phyloP scores from a whole-genome alignment of 1,140 invertebrate genomes.

The Cephus cinctus region DNA sequence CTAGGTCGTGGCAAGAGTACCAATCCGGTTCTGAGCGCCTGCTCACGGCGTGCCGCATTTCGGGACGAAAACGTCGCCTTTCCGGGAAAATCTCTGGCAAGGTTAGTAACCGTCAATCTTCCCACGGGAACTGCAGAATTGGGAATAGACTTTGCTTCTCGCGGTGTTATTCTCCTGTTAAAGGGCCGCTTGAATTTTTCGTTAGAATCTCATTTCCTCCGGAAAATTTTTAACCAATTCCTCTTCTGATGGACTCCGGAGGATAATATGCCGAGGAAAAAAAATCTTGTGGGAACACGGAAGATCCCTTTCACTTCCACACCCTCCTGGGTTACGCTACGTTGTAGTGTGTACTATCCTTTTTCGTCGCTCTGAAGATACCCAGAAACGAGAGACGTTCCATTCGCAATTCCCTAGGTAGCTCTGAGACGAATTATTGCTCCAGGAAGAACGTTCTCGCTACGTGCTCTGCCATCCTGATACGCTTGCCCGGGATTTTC shows the following conservation, averaged over 20 bases:
- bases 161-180: slow-evolving; percentile 31
- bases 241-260: too few relatives aligned
- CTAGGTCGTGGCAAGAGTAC: slow-evolving; percentile 27
- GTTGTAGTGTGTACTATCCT: too few relatives aligned
- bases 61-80: slow-evolving; percentile 29
- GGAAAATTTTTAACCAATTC: too few relatives aligned
- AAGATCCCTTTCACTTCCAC: too few relatives aligned
- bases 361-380: too few relatives aligned
- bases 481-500: background rate
- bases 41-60: slow-evolving; percentile 22
- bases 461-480: background rate
- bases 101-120: slow-evolving; percentile 4
- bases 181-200: slow-evolving; percentile 38
- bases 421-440: background rate
- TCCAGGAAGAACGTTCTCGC: background rate
- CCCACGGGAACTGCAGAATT: slow-evolving; percentile 31
- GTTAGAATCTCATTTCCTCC: slow-evolving; percentile 34
- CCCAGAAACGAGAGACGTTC: too few relatives aligned
- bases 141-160: slow-evolving; percentile 24
- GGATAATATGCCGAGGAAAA: too few relatives aligned
- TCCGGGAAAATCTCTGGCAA: slow-evolving; percentile 23
- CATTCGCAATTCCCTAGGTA: too few relatives aligned
- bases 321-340: too few relatives aligned
- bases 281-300: too few relatives aligned
- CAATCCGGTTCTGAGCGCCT: slow-evolving; percentile 28